Evolutionary conservation across 2,888 invertebrate genomes (phyloP), one percentile per base, ranked within the genome.

Genomic region (Pseudococcus jackbeardsleyi): DNA sequence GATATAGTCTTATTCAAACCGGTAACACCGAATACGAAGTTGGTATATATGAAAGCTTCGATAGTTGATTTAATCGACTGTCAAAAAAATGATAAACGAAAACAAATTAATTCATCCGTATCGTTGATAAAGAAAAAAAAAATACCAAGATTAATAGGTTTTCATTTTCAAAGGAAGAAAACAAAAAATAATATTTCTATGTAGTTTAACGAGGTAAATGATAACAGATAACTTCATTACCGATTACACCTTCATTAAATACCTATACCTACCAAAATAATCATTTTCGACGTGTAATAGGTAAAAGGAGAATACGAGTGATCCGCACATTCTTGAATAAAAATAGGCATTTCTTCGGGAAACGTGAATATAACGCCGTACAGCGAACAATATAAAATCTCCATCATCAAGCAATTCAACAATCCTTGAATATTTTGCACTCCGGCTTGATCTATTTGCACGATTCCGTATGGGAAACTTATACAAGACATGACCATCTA

Each of bases 51-150:
- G 22, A 93, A 92, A 0, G 94, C 94, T 91, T 94, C 94, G 89
- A 95, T 92, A 68, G 95, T 93, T 2, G 94, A 93, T 26, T 94
- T 93, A 0, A 95, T 95, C 84, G 95, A 93, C 93, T 94, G 92
- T 11, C 89, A 89, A 85, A 86, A 88, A 89, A 22, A 59, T 86
- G 17, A 26, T 7, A 72, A 39, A 68, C 46, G 11, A 72, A 48
- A 68, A 86, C 11, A 86, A 42, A 42, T 42, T 42, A 42, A 42
- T 42, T 42, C 42, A 9, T 3, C 42, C 9, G 42, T 42, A 42
- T 42, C 42, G 42, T 5, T 0, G 42, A 42, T 42, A 6, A 42
- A 33, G 3, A 33, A 33, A 33, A 33, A 33, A 33, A 33, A 33
- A 42, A 42, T 42, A 42, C 42, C 42, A 42, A 42, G 42, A 42